Evolutionary conservation across 2,888 invertebrate species (phyloP).

Genomic region (Apamea sordens): DNA sequence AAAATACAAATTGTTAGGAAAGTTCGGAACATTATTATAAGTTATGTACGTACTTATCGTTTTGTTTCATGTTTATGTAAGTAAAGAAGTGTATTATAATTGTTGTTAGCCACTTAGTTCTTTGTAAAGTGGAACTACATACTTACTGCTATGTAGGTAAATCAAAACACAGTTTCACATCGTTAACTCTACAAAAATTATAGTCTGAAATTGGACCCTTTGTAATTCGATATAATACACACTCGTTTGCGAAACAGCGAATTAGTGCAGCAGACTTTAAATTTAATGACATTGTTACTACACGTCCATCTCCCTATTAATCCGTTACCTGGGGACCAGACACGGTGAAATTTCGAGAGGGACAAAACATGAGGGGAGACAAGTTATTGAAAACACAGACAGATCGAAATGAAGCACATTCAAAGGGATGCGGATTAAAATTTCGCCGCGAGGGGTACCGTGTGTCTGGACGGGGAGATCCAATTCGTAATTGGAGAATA

Average conservation of each 20-base stretch:
- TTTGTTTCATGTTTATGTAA: neutral
- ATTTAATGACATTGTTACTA: neutral
- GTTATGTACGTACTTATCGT: neutral
- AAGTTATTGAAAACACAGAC: slow-evolving; percentile 41
- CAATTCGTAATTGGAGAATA: slow-evolving; percentile 34
- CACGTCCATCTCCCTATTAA: neutral
- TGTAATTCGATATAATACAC: neutral
- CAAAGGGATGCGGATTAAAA: slow-evolving; percentile 29
- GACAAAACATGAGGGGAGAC: slow-evolving; percentile 20
- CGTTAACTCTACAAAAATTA: neutral
- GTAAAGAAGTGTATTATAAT: no score
- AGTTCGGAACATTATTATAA: neutral
- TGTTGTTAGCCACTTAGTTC: neutral
- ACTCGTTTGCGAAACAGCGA: neutral
- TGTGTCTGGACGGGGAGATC: slow-evolving; percentile 18
- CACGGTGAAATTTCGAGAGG: slow-evolving; percentile 1
- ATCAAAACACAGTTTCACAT: slow-evolving; percentile 5
- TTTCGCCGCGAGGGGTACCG: slow-evolving; percentile 6
- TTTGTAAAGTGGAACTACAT: neutral
- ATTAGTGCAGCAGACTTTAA: neutral
- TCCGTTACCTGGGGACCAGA: slow-evolving; percentile 32
- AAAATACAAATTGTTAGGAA: neutral
- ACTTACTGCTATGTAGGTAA: neutral
- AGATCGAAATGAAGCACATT: slow-evolving; percentile 19
- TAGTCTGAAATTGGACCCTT: neutral